These are phyloP conservation scores for Sarcoramphus papa DNA, from an alignment of 2,797 vertebrate genomes.

Conservation along the genomic window DNA sequence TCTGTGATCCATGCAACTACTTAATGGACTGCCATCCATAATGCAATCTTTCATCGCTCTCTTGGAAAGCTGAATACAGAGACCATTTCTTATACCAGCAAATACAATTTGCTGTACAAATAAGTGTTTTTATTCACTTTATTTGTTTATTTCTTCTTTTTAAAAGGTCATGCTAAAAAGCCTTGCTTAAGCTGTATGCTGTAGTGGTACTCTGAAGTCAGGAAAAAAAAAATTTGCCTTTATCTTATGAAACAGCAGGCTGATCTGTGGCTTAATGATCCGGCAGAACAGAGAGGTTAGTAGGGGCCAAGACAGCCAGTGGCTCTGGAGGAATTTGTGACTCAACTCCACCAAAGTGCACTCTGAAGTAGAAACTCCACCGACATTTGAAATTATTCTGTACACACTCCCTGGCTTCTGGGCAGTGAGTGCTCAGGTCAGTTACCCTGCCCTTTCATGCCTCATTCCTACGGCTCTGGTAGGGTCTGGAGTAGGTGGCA, in stretches of 20 bases:
- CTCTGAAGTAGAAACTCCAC: not conserved
- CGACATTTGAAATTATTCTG: not conserved
- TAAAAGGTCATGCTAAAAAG: not conserved
- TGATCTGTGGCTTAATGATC: not conserved
- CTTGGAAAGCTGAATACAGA: not conserved
- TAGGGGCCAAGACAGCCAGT: not conserved
- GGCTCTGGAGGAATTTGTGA: not conserved
- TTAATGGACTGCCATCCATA: not conserved
- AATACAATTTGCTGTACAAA: not conserved
- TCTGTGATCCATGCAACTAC: not conserved
- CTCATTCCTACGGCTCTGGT: not conserved
- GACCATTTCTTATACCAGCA: not conserved
- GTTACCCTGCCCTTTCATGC: not conserved
- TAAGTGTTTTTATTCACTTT: not conserved
- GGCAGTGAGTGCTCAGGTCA: not conserved
- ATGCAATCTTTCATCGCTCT: not conserved
- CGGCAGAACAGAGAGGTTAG: not conserved
- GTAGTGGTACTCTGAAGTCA: not conserved
- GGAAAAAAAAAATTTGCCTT: not conserved
- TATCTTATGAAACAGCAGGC: not conserved
- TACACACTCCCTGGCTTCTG: fast-evolving
- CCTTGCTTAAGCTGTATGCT: not conserved
- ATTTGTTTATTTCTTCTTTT: not conserved
- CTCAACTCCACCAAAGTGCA: not conserved
- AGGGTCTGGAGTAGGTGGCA: not conserved